These are phyloP conservation scores for Amniataba percoides DNA, from an alignment of 2,797 vertebrate genomes.

Conservation along the genomic window DNA sequence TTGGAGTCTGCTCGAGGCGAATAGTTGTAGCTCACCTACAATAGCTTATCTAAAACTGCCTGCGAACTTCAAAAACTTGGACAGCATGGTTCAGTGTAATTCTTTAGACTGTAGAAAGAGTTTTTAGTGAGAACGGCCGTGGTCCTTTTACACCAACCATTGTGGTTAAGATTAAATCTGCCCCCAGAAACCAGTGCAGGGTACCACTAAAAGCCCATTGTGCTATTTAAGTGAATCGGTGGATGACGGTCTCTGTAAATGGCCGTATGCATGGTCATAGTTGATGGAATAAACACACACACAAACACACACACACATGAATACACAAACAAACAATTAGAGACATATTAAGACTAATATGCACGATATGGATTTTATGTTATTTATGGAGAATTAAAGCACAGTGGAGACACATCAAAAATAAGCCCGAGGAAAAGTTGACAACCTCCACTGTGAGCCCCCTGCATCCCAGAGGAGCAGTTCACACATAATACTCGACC, in stretches of 20 bases:
- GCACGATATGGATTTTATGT: conserved; percentile 50
- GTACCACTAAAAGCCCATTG: conserved; percentile 26
- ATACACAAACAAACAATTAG: conserved; percentile 48
- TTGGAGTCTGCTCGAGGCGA: neutral
- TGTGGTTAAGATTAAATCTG: conserved; percentile 47
- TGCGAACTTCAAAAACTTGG: conserved; percentile 17
- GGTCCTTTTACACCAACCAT: conserved; percentile 20
- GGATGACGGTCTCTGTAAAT: conserved; percentile 26
- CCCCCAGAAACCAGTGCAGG: conserved; percentile 28
- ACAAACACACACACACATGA: neutral
- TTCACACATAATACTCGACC: conserved; percentile 69
- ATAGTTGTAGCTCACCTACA: neutral
- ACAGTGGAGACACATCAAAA: conserved; percentile 61
- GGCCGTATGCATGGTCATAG: neutral
- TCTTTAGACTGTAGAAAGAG: conserved; percentile 1
- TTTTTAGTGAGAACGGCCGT: conserved; percentile 31
- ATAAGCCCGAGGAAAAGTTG: conserved; percentile 66
- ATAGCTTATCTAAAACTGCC: neutral
- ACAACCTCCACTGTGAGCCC: conserved; percentile 65
- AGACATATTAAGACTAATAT: conserved; percentile 40
- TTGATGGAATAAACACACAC: conserved; percentile 4
- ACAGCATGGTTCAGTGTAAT: neutral
- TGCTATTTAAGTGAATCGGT: conserved; percentile 22
- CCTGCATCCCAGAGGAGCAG: conserved; percentile 61
- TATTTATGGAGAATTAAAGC: conserved; percentile 66